A percentile compares a stretch with the other conserved stretches of the same genome.
These are phyloP conservation scores for Monoplex corrugatus DNA, from an alignment of 2,888 invertebrate genomes.

Conservation along the genomic window DNA sequence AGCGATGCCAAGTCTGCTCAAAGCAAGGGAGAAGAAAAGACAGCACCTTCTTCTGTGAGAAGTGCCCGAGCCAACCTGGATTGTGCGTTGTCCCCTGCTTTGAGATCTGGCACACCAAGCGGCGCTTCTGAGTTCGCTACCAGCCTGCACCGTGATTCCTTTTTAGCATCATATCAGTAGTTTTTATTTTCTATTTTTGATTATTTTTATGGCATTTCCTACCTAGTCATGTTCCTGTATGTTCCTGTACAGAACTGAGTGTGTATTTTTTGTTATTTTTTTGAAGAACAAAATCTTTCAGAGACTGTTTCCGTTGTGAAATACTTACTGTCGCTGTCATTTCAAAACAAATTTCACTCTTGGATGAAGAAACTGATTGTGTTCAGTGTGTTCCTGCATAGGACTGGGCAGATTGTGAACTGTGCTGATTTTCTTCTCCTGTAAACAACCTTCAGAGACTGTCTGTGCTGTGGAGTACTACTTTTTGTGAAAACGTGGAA, in stretches of 20 bases:
- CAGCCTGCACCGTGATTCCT: no score
- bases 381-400: not conserved
- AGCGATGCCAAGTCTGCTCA: not conserved
- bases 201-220: no score
- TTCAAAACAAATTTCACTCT: not conserved
- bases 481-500: not conserved
- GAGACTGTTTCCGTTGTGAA: not conserved
- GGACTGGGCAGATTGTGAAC: not conserved
- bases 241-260: no score
- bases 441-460: not conserved
- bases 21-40: not conserved
- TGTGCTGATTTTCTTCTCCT: not conserved
- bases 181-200: not conserved
- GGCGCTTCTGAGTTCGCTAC: no score
- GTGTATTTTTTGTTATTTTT: not conserved
- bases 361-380: not conserved
- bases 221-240: not conserved
- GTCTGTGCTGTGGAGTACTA: not conserved
- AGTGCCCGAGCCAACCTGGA: constrained; percentile 10
- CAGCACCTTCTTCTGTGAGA: not conserved
- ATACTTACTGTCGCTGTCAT: not conserved
- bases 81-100: constrained; percentile 1
- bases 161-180: not conserved
- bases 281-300: not conserved
- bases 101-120: not conserved